Base-by-base conservation (phyloP, 2,797 vertebrate genomes). In the Cetoscarus ocellatus region DNA sequence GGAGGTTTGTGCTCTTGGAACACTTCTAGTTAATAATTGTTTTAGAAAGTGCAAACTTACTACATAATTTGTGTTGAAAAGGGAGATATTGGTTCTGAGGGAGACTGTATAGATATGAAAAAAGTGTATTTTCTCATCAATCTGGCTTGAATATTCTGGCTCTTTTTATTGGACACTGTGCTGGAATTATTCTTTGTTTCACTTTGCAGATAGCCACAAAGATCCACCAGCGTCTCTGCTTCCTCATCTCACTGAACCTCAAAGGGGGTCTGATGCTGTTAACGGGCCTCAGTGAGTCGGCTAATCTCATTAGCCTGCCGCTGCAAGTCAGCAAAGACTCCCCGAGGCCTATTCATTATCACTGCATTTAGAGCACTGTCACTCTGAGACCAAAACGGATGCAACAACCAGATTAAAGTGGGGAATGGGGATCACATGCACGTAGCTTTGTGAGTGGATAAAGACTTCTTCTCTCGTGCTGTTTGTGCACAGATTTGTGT, bases 281-380 rank as follows among this genome's bases (percentile, higher is more conserved):
- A 86, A 84, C 54, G 6, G 62, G 74, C 71, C 61, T 86, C 38
- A 5, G 72, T 84, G 79, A 61, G 73, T 86, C 72, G 63, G 55
- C 62, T 90, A 87, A 91, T 93, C 69, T 89, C 67, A 86, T 93
- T 89, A 91, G 61, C 75, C 80, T 76, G 66, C 79, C 82, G 71
- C 83, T 82, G 75, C 80, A 86, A 92, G 82, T 83, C 79, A 88
- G 79, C 67, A 88, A 87, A 79, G 80, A 70, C 77, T 88, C 86
- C 88, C 84, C 0, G 17, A 85, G 79, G 87, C 87, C 75, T 62
- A 55, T 82, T 91, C 77, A 85, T 92, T 90, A 88, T 83, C 75
- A 63, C 62, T 56, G 73, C 74, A 80, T 89, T 89, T 76, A 85
- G 57, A 86, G 65, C 61, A 35, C 65, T 77, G 83, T 77, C 84